These are phyloP conservation scores for Malaclemys terrapin DNA, from an alignment of 2,113 vertebrate genomes.

Conservation along the genomic window DNA sequence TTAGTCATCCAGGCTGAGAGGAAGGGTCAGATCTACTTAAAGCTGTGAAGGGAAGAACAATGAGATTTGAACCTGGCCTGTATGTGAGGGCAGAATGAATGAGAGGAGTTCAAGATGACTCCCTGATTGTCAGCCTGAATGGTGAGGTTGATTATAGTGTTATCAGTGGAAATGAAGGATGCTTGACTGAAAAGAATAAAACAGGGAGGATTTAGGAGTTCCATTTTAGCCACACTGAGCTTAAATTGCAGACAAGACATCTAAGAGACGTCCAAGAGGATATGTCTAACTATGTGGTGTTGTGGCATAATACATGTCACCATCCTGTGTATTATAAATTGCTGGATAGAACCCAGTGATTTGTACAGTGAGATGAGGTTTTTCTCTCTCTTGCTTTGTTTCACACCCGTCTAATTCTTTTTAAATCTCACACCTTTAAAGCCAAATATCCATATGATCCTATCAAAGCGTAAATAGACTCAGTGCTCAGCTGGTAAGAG, in stretches of 20 bases:
- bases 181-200: neutral
- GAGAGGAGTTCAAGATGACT: neutral
- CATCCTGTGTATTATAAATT: neutral
- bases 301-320: neutral
- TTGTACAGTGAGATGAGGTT: neutral
- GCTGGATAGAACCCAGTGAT: neutral
- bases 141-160: neutral
- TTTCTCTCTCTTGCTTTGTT: neutral
- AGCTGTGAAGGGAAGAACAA: neutral
- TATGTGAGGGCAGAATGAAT: neutral
- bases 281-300: fast-evolving
- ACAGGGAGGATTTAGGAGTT: neutral
- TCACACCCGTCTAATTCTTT: neutral
- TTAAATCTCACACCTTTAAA: neutral
- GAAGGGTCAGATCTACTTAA: neutral
- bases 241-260: fast-evolving
- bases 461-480: neutral
- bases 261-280: neutral
- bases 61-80: neutral
- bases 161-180: neutral
- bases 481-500: neutral
- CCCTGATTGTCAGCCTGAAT: neutral
- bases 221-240: neutral
- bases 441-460: neutral
- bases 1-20: neutral